Conservation (phyloP, 2,113 vertebrate species). For the Tylochromis polylepis region DNA sequence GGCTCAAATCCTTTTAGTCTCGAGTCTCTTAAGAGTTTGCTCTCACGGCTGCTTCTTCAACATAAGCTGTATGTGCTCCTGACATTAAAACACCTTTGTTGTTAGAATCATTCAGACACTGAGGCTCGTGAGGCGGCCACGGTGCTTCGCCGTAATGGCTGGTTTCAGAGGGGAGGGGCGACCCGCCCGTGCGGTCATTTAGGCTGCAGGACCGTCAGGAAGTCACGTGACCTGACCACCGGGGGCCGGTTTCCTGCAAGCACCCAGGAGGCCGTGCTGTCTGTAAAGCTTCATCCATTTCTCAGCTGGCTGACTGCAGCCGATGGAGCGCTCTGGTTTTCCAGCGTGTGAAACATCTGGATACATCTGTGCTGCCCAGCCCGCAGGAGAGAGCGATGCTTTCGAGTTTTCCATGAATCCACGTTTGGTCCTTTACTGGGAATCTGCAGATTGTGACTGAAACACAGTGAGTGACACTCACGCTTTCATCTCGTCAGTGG, state of each 20-base stretch:
- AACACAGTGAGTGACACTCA: not conserved
- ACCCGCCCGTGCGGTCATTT: not conserved
- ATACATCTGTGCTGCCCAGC: not conserved
- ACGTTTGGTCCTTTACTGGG: not conserved
- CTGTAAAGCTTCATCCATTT: not conserved
- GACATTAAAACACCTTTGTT: not conserved
- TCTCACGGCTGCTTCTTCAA: too few species aligned
- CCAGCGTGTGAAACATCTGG: not conserved
- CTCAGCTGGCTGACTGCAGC: not conserved
- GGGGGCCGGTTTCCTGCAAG: not conserved
- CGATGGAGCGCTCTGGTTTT: not conserved
- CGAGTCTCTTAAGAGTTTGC: too few species aligned
- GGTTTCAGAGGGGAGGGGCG: not conserved
- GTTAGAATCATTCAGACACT: not conserved
- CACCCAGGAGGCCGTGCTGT: rapidly evolving
- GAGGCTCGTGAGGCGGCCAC: not conserved
- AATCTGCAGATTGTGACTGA: not conserved
- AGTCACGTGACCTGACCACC: not conserved
- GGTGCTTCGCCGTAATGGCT: not conserved
- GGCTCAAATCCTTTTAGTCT: too few species aligned
- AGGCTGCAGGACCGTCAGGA: rapidly evolving
- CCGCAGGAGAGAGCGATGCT: not conserved
- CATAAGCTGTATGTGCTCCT: too few species aligned
- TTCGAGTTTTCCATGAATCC: not conserved
- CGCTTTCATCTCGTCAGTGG: not conserved